Evolutionary conservation across 2,888 invertebrate genomes (phyloP).

Genomic region (Orthosia cruda): DNA sequence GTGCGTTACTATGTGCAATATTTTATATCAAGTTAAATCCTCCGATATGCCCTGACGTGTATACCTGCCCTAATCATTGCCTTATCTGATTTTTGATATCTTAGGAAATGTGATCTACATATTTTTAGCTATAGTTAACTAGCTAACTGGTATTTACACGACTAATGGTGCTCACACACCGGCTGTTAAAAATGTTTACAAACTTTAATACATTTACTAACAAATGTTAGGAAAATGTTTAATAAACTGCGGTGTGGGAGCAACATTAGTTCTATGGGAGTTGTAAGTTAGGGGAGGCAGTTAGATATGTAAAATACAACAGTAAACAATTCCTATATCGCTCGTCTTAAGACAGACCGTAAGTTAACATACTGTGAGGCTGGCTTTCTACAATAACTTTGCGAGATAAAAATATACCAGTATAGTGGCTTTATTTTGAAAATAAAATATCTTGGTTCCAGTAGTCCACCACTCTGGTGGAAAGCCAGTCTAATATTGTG

Average conservation of each 20-base stretch:
- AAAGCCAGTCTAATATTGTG: conserved; percentile 15
- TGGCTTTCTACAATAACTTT: neutral
- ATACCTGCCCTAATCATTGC: conserved; percentile 38
- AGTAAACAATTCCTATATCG: conserved; percentile 24
- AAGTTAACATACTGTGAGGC: neutral
- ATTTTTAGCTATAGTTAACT: conserved; percentile 55
- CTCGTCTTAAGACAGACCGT: neutral
- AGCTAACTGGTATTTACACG: conserved; percentile 35
- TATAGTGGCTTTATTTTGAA: neutral
- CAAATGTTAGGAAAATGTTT: too few species aligned
- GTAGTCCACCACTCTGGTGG: neutral
- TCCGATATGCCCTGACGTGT: conserved; percentile 49
- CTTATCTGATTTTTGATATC: conserved; percentile 49
- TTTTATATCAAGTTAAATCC: conserved; percentile 41
- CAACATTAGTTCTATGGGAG: conserved; percentile 45
- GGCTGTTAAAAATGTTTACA: too few species aligned
- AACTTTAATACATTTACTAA: too few species aligned
- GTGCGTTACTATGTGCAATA: conserved; percentile 49
- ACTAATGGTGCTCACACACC: neutral
- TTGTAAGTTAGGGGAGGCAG: conserved; percentile 46
- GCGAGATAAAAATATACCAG: neutral
- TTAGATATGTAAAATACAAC: conserved; percentile 16
- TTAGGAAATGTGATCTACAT: conserved; percentile 67
- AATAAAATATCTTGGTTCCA: neutral
- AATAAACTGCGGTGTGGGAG: too few species aligned